Conservation (phyloP, 2,888 invertebrate species). For the Ennomos quercinarius region DNA sequence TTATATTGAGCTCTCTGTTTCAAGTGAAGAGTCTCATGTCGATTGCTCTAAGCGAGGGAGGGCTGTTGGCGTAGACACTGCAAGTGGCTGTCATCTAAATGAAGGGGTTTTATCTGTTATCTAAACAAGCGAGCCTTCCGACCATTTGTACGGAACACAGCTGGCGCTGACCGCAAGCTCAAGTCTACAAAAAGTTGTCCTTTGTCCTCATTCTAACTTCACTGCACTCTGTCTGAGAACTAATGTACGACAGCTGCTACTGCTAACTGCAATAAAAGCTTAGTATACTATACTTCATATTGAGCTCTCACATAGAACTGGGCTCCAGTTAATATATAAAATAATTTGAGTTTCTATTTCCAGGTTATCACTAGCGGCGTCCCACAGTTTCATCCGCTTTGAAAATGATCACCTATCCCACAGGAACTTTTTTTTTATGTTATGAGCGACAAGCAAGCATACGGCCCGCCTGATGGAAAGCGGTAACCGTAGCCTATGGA, state of each 20-base stretch:
- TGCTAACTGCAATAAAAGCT: slow-evolving; percentile 13
- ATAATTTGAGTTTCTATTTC: too few species aligned
- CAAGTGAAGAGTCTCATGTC: slow-evolving; percentile 54
- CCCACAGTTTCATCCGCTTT: too few species aligned
- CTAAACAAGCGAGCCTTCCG: slow-evolving; percentile 35
- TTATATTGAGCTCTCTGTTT: slow-evolving; percentile 47
- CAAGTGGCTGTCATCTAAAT: slow-evolving; percentile 46
- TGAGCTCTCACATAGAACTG: background rate
- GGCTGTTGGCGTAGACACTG: slow-evolving; percentile 50
- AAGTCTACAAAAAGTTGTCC: slow-evolving; percentile 36
- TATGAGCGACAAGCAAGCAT: too few species aligned
- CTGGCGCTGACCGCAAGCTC: slow-evolving; percentile 34
- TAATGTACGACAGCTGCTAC: slow-evolving; percentile 26
- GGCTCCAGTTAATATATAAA: background rate
- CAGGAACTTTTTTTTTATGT: too few species aligned
- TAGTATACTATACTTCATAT: background rate
- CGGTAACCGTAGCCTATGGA: too few species aligned
- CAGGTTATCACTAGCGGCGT: too few species aligned
- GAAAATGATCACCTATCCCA: too few species aligned
- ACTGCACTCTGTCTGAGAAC: slow-evolving; percentile 29
- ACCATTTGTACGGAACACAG: slow-evolving; percentile 33
- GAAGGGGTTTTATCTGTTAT: slow-evolving; percentile 47
- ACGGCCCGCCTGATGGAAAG: too few species aligned
- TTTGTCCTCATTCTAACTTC: slow-evolving; percentile 30
- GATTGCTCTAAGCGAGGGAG: slow-evolving; percentile 54